phyloP scores from a whole-genome alignment of 2,888 invertebrate species.

The Oscheius sp. region DNA sequence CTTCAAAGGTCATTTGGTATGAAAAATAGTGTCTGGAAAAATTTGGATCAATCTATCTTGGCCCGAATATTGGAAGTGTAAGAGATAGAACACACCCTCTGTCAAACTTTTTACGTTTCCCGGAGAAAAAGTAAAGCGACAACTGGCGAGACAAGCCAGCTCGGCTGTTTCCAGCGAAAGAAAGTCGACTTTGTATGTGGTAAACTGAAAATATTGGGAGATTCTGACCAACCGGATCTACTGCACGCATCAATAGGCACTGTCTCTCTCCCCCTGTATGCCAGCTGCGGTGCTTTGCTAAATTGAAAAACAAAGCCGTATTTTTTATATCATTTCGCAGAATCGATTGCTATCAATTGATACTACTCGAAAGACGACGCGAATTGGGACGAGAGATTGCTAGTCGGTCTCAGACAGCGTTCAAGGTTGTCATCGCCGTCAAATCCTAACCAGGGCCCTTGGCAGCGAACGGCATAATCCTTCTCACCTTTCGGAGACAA shows the following conservation, averaged over 20 bases:
- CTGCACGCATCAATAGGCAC: conserved; percentile 20
- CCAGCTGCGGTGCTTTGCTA: neutral
- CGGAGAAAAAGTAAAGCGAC: conserved; percentile 11
- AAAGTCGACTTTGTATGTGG: neutral
- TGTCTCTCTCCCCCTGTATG: neutral
- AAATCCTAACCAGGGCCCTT: conserved; percentile 17
- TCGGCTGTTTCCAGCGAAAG: neutral
- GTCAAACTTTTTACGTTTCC: neutral
- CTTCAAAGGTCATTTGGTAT: neutral
- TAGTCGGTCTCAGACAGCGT: conserved; percentile 28
- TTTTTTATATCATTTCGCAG: neutral
- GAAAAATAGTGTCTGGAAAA: no score
- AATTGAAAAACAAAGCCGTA: neutral
- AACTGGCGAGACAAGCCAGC: neutral
- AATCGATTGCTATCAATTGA: conserved; percentile 21
- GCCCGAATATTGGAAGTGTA: neutral
- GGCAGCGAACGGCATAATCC: conserved; percentile 16
- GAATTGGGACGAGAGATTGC: conserved; percentile 31
- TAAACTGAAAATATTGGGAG: neutral
- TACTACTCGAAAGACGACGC: conserved; percentile 13
- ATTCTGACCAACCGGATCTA: conserved; percentile 17
- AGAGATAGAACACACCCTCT: neutral
- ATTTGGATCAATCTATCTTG: neutral
- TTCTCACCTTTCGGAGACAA: neutral
- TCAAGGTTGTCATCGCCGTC: conserved; percentile 28